Conservation (phyloP, 2,113 vertebrate species). For the Dunckerocampus dactyliophorus region DNA sequence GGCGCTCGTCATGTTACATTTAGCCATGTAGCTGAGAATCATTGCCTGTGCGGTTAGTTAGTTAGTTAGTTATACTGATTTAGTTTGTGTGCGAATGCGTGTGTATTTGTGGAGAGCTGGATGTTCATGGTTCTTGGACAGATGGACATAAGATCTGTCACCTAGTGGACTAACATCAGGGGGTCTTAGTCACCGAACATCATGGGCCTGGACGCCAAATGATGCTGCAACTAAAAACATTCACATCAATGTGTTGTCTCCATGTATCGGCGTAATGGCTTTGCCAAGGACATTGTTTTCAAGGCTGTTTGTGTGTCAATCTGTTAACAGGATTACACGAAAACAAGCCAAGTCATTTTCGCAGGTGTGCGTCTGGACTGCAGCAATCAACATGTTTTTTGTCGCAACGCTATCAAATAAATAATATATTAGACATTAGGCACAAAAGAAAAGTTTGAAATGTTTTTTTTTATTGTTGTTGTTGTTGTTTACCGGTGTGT, state of each 20-base stretch:
- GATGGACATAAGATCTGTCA: conserved; percentile 7
- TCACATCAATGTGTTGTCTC: conserved; percentile 2
- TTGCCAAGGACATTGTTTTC: not conserved
- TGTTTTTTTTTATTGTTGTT: too few species aligned
- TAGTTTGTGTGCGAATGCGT: conserved; percentile 3
- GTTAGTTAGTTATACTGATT: not conserved
- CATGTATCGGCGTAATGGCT: not conserved
- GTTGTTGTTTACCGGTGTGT: too few species aligned
- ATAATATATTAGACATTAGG: too few species aligned
- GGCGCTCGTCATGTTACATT: conserved; percentile 14
- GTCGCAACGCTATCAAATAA: too few species aligned
- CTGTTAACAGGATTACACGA: not conserved
- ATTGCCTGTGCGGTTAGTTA: not conserved
- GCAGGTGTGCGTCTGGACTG: too few species aligned
- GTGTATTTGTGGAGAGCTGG: conserved; percentile 12
- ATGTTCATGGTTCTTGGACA: conserved; percentile 5
- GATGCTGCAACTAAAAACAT: conserved; percentile 11
- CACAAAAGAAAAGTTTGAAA: too few species aligned
- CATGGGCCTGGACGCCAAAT: conserved; percentile 11
- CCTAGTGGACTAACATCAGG: conserved; percentile 1
- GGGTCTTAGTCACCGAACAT: conserved; percentile 17
- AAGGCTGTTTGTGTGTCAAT: not conserved
- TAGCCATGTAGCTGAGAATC: not conserved
- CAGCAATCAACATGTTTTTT: too few species aligned
- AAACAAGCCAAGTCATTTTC: not conserved